Evolutionary conservation across 2,888 invertebrate genomes (phyloP).

Genomic region (Pterostichus madidus): DNA sequence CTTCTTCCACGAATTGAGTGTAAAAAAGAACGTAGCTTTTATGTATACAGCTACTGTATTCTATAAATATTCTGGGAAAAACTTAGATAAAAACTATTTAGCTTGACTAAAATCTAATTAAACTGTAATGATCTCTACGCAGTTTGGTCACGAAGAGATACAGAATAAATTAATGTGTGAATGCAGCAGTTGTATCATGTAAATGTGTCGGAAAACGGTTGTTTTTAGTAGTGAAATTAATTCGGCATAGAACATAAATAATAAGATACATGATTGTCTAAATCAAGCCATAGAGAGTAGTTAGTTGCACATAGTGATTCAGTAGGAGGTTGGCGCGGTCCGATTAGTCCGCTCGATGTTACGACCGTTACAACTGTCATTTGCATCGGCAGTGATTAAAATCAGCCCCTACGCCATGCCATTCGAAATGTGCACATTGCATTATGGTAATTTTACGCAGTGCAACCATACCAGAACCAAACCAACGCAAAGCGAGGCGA

Average conservation of each 20-base stretch:
- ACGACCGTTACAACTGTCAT: slow-evolving; percentile 67
- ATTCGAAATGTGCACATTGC: slow-evolving; percentile 65
- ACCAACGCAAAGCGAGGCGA: not conserved
- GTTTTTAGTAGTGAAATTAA: slow-evolving; percentile 44
- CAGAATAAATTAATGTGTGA: slow-evolving; percentile 36
- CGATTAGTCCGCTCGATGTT: slow-evolving; percentile 58
- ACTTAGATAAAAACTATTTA: not conserved
- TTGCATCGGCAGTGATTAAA: slow-evolving; percentile 67
- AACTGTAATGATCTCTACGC: slow-evolving; percentile 30
- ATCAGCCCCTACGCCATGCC: slow-evolving; percentile 66
- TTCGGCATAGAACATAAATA: slow-evolving; percentile 38
- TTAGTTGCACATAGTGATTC: slow-evolving; percentile 19
- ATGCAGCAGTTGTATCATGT: slow-evolving; percentile 35
- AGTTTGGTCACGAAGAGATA: not conserved
- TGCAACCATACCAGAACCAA: slow-evolving; percentile 35
- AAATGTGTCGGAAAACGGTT: slow-evolving; percentile 39
- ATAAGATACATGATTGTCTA: slow-evolving; percentile 54
- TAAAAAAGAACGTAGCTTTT: too few species aligned
- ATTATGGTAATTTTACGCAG: slow-evolving; percentile 64
- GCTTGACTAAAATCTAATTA: slow-evolving; percentile 11
- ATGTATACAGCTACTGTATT: not conserved
- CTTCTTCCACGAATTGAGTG: too few species aligned
- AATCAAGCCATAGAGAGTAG: slow-evolving; percentile 23
- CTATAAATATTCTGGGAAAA: slow-evolving; percentile 13
- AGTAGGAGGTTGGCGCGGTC: slow-evolving; percentile 1